Conservation (phyloP, 2,888 invertebrate genomes). For the Scaptomyza polygonia region DNA sequence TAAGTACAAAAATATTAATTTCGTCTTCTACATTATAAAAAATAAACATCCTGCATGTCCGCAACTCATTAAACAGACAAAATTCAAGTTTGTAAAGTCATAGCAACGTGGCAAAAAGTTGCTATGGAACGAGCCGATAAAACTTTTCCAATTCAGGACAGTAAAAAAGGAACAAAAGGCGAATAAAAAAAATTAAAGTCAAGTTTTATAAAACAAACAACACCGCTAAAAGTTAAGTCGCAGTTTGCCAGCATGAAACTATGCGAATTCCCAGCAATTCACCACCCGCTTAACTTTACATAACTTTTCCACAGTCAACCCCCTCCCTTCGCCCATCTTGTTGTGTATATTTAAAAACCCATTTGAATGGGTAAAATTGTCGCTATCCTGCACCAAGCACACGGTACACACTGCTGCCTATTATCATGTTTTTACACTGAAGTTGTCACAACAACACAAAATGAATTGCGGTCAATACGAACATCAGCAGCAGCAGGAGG, state of each 20-base stretch:
- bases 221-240: slow-evolving; percentile 13
- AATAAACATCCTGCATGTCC: background rate
- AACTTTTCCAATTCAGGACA: slow-evolving; percentile 40
- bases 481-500: slow-evolving; percentile 2
- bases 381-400: background rate
- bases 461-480: slow-evolving; percentile 65
- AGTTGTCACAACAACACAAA: slow-evolving; percentile 74
- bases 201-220: slow-evolving; percentile 1
- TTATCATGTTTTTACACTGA: slow-evolving; percentile 69
- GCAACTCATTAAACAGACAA: slow-evolving; percentile 4
- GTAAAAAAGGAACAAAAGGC: background rate
- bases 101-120: slow-evolving; percentile 23
- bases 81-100: slow-evolving; percentile 11
- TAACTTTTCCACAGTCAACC: slow-evolving; percentile 17
- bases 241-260: slow-evolving; percentile 23
- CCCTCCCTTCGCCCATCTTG: background rate
- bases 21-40: background rate
- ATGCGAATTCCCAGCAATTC: slow-evolving; percentile 31
- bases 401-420: slow-evolving; percentile 21
- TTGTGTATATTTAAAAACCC: slow-evolving; percentile 24
- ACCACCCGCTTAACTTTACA: slow-evolving; percentile 31
- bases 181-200: background rate
- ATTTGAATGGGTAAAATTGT: slow-evolving; percentile 22
- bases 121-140: background rate
- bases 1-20: background rate